Conservation (phyloP, 2,888 invertebrate genomes). For the Odontocerum albicorne region DNA sequence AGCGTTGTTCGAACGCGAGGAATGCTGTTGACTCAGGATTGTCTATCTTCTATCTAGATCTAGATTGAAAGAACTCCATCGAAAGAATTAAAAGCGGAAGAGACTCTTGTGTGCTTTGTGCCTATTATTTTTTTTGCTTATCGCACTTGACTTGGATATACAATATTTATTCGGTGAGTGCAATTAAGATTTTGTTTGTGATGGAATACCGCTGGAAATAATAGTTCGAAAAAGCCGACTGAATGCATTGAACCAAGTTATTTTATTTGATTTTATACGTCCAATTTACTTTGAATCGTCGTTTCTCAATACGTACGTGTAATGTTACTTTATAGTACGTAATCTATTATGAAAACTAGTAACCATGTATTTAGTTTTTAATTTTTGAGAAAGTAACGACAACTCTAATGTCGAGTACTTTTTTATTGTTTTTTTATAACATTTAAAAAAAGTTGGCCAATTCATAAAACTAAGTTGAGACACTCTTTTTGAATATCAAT, state of each 20-base stretch:
- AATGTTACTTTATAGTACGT: no score
- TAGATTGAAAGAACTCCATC: slow-evolving; percentile 27
- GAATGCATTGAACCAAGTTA: background rate
- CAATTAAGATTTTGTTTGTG: slow-evolving; percentile 13
- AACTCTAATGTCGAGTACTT: no score
- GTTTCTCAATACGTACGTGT: no score
- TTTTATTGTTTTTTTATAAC: no score
- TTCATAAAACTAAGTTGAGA: no score
- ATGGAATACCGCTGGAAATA: slow-evolving; percentile 10
- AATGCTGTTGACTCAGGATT: slow-evolving; percentile 22
- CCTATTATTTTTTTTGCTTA: slow-evolving; percentile 19
- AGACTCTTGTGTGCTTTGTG: slow-evolving; percentile 4
- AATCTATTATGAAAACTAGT: no score
- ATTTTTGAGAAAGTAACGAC: no score
- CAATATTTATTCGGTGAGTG: slow-evolving; percentile 8
- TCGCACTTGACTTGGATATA: slow-evolving; percentile 2
- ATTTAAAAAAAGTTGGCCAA: no score
- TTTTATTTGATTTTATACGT: slow-evolving; percentile 14
- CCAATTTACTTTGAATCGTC: slow-evolving; percentile 1
- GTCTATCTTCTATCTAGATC: slow-evolving; percentile 30
- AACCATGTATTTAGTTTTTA: no score
- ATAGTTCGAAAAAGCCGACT: background rate
- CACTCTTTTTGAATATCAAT: no score
- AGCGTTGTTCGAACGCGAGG: slow-evolving; percentile 18
- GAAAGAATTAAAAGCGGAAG: slow-evolving; percentile 21